Percentiles rank a stretch among this genome's conserved stretches.
Evolutionary conservation across 2,113 vertebrate genomes (phyloP).

Genomic region (Pituophis catenifer): DNA sequence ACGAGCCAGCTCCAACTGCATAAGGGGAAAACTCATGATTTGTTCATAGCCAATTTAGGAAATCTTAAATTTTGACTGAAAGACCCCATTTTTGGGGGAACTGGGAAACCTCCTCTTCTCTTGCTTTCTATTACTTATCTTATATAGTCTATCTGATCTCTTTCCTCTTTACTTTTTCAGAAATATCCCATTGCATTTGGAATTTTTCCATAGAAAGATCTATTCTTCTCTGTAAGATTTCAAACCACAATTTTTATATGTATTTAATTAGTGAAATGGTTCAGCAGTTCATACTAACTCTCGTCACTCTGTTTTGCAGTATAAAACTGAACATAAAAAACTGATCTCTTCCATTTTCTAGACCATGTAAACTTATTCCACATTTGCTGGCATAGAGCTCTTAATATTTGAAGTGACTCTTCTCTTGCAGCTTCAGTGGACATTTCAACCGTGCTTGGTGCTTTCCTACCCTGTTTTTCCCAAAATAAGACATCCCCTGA

Average conservation of each 20-base stretch:
- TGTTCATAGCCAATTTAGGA: neutral
- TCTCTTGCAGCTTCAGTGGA: neutral
- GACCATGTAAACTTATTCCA: neutral
- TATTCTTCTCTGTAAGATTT: neutral
- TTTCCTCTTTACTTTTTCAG: neutral
- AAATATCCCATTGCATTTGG: neutral
- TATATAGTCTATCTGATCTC: neutral
- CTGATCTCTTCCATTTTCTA: neutral
- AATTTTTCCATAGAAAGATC: neutral
- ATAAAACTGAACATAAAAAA: neutral
- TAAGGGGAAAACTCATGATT: neutral
- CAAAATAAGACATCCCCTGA: too few species aligned
- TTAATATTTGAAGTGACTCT: neutral
- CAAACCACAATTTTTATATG: neutral
- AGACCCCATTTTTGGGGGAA: neutral
- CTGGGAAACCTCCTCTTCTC: neutral
- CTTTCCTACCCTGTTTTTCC: neutral
- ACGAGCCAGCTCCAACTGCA: neutral
- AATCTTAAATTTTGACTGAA: neutral
- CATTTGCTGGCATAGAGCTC: neutral
- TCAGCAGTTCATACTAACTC: neutral
- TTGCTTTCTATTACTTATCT: neutral
- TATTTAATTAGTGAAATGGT: neutral
- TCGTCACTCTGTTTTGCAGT: neutral
- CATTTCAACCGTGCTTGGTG: neutral